Evolutionary conservation across 1,140 invertebrate species (phyloP).

Genomic region (Drosophila nigrodunni): DNA sequence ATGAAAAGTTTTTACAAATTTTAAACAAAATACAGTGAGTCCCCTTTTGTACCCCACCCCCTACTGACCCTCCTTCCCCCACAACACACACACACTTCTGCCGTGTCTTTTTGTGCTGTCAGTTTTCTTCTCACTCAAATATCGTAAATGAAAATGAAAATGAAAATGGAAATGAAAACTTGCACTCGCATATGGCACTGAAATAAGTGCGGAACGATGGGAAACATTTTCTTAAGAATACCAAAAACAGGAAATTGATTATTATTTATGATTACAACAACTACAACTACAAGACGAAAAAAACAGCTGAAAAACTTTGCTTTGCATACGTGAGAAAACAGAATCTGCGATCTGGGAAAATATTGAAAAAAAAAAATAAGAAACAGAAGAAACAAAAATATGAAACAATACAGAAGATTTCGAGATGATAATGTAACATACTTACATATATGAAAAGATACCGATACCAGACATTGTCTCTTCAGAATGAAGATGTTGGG

Average conservation of each 20-base stretch:
- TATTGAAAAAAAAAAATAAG: no score
- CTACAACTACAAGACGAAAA: neutral
- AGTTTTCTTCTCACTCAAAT: constrained; percentile 64
- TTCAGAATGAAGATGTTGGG: neutral
- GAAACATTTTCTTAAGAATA: constrained; percentile 62
- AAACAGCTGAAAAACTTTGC: constrained; percentile 1
- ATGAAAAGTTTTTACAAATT: constrained; percentile 48
- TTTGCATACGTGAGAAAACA: constrained; percentile 67
- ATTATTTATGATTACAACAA: constrained; percentile 79
- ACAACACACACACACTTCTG: no score
- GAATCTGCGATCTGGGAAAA: constrained; percentile 30
- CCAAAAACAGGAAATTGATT: constrained; percentile 75
- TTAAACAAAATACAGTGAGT: constrained; percentile 51
- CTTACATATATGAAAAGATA: constrained; percentile 4
- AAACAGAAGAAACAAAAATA: no score
- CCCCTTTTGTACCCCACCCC: neutral
- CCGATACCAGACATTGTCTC: constrained; percentile 10
- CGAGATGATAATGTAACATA: constrained; percentile 30
- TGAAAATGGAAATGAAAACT: constrained; percentile 51
- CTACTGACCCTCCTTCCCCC: neutral
- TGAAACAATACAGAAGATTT: constrained; percentile 37
- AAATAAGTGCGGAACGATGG: constrained; percentile 69
- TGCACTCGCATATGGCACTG: constrained; percentile 72
- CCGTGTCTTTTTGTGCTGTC: constrained; percentile 53
- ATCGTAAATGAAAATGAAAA: constrained; percentile 52